A percentile compares a stretch with the other conserved stretches of the same genome.
These are phyloP conservation scores for Cynaeus angustus DNA, from an alignment of 2,888 invertebrate genomes.

Conservation along the genomic window DNA sequence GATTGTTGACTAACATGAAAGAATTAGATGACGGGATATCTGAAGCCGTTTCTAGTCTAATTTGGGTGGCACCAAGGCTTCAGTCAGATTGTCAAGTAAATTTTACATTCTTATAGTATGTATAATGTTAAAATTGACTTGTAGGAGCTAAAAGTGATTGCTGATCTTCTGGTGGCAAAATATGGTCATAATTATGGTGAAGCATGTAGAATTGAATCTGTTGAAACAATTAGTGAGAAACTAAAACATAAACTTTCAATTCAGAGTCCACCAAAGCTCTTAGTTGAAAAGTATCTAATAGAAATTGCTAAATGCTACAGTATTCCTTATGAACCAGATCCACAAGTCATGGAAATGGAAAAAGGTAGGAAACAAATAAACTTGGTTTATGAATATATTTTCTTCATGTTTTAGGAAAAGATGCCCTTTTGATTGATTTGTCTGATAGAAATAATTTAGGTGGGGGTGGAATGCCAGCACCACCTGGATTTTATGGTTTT, in stretches of 20 bases:
- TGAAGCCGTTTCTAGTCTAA: slow-evolving; percentile 95
- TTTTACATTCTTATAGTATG: neutral
- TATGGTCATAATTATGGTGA: slow-evolving; percentile 96
- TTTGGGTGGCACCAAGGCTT: slow-evolving; percentile 97
- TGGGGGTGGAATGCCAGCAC: slow-evolving; percentile 77
- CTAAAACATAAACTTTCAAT: slow-evolving; percentile 94
- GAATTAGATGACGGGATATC: slow-evolving; percentile 95
- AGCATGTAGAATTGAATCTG: slow-evolving; percentile 87
- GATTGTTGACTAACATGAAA: slow-evolving; percentile 97
- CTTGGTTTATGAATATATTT: slow-evolving; percentile 15
- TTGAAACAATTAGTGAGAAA: slow-evolving; percentile 90
- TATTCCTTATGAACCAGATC: slow-evolving; percentile 96
- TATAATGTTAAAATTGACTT: slow-evolving; percentile 1
- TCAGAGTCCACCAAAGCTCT: slow-evolving; percentile 94
- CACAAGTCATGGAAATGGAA: slow-evolving; percentile 89
- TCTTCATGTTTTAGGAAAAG: slow-evolving; percentile 66
- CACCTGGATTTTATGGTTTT: slow-evolving; percentile 88
- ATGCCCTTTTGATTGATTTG: slow-evolving; percentile 82
- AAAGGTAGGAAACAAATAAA: slow-evolving; percentile 60
- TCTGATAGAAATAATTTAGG: slow-evolving; percentile 76
- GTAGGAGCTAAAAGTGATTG: slow-evolving; percentile 84
- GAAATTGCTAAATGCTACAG: slow-evolving; percentile 98
- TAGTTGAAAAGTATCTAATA: slow-evolving; percentile 95
- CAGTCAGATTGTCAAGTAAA: slow-evolving; percentile 85
- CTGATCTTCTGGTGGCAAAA: slow-evolving; percentile 91